Percentiles rank a stretch among this genome's conserved stretches.
phyloP scores from a whole-genome alignment of 2,113 vertebrate species.

The Tenebrosternarchus preto region DNA sequence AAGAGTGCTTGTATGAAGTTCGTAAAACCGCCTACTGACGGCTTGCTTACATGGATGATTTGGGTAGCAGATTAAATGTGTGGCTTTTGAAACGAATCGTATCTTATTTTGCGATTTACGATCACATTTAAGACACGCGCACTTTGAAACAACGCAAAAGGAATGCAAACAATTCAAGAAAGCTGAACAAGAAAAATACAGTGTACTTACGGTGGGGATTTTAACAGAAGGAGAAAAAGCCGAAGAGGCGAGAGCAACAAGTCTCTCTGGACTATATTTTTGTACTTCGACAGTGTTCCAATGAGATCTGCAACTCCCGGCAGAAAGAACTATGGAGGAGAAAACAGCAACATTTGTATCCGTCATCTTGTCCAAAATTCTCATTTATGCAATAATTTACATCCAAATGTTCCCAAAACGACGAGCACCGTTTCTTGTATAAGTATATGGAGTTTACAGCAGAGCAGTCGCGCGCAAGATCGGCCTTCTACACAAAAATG shows the following conservation, averaged over 20 bases:
- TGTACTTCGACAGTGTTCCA: slow-evolving; percentile 89
- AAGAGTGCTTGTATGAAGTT: background rate
- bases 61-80: background rate
- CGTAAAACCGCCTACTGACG: background rate
- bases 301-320: slow-evolving; percentile 85
- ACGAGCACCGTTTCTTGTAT: slow-evolving; percentile 45
- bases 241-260: slow-evolving; percentile 83
- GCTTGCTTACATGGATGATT: background rate
- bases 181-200: background rate
- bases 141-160: background rate
- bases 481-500: slow-evolving; percentile 77
- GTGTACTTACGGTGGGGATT: slow-evolving; percentile 71
- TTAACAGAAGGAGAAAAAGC: slow-evolving; percentile 58
- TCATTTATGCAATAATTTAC: slow-evolving; percentile 45
- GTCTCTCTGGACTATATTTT: slow-evolving; percentile 84
- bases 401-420: slow-evolving; percentile 47
- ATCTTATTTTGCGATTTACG: background rate
- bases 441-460: slow-evolving; percentile 49
- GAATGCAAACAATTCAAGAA: slow-evolving; percentile 39
- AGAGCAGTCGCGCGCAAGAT: slow-evolving; percentile 71
- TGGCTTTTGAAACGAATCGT: background rate
- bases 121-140: background rate
- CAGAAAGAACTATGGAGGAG: slow-evolving; percentile 82
- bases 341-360: slow-evolving; percentile 79
- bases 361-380: slow-evolving; percentile 82